Conservation (phyloP, 2,797 vertebrate genomes). For the Lindbergichthys nudifrons region DNA sequence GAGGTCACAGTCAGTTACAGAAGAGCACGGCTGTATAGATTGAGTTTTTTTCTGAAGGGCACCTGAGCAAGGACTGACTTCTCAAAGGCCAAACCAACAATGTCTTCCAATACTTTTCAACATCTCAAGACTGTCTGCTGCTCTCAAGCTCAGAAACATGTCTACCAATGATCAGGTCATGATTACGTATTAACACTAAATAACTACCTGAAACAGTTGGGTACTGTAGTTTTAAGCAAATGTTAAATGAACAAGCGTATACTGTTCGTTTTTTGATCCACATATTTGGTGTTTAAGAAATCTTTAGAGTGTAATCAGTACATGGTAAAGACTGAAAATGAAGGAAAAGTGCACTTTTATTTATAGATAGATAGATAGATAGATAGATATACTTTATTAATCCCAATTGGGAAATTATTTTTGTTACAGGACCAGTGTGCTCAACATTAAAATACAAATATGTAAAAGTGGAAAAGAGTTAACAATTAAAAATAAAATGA, state of each 20-base stretch:
- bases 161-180: not conserved
- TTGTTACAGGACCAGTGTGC: too few relatives aligned
- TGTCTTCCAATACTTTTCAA: not conserved
- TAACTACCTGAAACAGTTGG: not conserved
- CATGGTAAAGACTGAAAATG: not conserved
- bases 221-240: not conserved
- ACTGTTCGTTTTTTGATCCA: too few relatives aligned
- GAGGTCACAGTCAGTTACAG: slow-evolving; percentile 42
- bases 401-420: too few relatives aligned
- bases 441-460: too few relatives aligned
- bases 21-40: not conserved
- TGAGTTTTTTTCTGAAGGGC: slow-evolving; percentile 39
- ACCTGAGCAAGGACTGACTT: slow-evolving; percentile 5
- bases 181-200: not conserved
- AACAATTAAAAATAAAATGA: too few relatives aligned
- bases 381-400: too few relatives aligned
- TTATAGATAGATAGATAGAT: too few relatives aligned
- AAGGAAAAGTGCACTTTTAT: not conserved
- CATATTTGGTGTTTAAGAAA: not conserved
- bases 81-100: not conserved
- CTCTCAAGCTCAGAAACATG: too few relatives aligned
- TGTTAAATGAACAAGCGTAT: not conserved
- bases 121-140: not conserved
- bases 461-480: too few relatives aligned
- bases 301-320: not conserved